Conservation (phyloP, 2,113 vertebrate species). For the Archocentrus centrarchus region DNA sequence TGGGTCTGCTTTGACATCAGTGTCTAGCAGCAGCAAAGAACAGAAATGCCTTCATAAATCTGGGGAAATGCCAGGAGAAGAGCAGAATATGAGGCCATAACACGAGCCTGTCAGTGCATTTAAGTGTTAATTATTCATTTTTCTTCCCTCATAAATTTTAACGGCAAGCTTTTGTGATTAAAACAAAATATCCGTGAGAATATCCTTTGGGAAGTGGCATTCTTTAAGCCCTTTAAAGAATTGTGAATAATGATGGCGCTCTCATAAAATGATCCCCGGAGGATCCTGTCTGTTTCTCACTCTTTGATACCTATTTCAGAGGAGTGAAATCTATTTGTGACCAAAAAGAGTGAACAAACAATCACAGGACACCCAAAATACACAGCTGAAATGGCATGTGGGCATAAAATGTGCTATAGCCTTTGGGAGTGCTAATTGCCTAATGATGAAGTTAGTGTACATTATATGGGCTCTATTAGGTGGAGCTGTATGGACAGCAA, state of each 20-base stretch:
- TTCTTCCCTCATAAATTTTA: slow-evolving; percentile 78
- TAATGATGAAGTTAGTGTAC: slow-evolving; percentile 69
- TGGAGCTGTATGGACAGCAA: slow-evolving; percentile 61
- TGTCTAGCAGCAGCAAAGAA: slow-evolving; percentile 51
- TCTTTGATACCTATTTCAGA: slow-evolving; percentile 37
- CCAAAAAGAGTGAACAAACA: slow-evolving; percentile 42
- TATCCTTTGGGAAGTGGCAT: slow-evolving; percentile 76
- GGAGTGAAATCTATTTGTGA: slow-evolving; percentile 52
- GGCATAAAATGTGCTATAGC: slow-evolving; percentile 56
- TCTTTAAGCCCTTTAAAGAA: slow-evolving; percentile 78
- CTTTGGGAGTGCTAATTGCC: slow-evolving; percentile 68
- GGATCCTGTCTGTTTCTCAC: slow-evolving; percentile 66
- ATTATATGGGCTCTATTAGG: slow-evolving; percentile 65
- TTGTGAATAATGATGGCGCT: slow-evolving; percentile 73
- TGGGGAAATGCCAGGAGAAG: slow-evolving; percentile 64
- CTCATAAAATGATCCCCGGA: slow-evolving; percentile 74
- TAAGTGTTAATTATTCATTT: slow-evolving; percentile 82
- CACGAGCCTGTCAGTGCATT: slow-evolving; percentile 74
- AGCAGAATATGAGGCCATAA: slow-evolving; percentile 67
- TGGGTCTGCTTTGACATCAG: slow-evolving; percentile 63
- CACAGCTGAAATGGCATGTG: slow-evolving; percentile 27
- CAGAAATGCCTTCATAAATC: slow-evolving; percentile 64
- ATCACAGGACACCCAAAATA: slow-evolving; percentile 27
- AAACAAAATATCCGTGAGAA: slow-evolving; percentile 77
- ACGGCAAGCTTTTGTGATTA: slow-evolving; percentile 80